Evolutionary conservation across 2,113 vertebrate genomes (phyloP).

Genomic region (Pachyramphus minor): DNA sequence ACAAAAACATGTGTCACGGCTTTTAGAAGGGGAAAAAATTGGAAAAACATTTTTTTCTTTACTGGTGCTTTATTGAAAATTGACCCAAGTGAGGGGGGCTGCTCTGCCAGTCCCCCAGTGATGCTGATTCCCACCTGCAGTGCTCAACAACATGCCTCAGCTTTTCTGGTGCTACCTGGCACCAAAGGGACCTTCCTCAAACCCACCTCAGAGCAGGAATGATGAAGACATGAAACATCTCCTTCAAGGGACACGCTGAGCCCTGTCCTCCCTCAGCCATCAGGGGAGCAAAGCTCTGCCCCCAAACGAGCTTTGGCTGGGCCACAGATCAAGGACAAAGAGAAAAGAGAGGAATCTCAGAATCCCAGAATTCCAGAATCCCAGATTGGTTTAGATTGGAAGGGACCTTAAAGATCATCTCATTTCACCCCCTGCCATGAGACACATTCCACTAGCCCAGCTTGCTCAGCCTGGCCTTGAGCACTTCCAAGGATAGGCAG

Average conservation of each 20-base stretch:
- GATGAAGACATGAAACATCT: rapidly evolving
- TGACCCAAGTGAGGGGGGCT: background rate
- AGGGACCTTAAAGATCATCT: background rate
- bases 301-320: background rate
- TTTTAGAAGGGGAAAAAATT: background rate
- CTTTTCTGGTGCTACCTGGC: background rate
- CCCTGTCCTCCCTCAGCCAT: background rate
- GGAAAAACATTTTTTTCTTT: background rate
- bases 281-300: background rate
- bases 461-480: background rate
- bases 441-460: background rate
- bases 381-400: too few species aligned
- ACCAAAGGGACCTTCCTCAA: background rate
- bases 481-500: background rate
- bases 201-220: background rate
- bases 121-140: background rate
- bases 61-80: background rate
- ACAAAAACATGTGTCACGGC: rapidly evolving
- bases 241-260: rapidly evolving
- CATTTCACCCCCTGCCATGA: background rate
- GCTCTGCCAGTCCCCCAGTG: background rate
- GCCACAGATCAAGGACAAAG: background rate
- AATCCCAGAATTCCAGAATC: too few species aligned
- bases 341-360: background rate
- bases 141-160: background rate